Evolutionary conservation across 2,888 invertebrate species (phyloP), one percentile per base, ranked within the genome.

Genomic region (Cosmorhoe ocellata): DNA sequence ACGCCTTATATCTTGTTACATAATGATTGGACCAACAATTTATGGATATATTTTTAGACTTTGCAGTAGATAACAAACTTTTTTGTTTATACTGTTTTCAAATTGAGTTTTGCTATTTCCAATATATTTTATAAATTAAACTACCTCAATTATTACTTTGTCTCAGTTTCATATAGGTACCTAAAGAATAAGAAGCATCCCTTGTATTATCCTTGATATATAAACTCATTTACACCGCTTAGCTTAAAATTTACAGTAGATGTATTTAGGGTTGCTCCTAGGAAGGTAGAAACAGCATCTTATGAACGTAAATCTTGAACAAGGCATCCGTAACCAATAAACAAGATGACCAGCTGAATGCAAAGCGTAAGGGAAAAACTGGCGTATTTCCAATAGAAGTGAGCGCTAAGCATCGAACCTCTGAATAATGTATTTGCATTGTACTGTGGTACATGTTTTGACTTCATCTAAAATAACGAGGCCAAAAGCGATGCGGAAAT

Each of bases 311-410:
- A 37, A 37, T 37, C 26, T 37, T 26, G 10, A 27, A 24, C 13
- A 10, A n/a, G 24, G 13, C 12, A 30, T 44, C 24, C 24, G 7
- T 39, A 46, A 32, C 32, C 33, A 43, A 37, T 41, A 47, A 52
- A 54, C 56, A 48, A 48, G 31, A 48, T 36, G 40, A 41, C 41
- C 36, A 28, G 36, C 41, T 36, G 36, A 36, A 48, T 48, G 34
- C 41, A 37, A 28, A 41, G 24, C 13, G 30, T 28, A 37, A 39
- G 13, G 11, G 24, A 28, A 34, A 50, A 26, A 39, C 36, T 44
- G 40, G 44, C 38, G 41, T 46, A 37, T 51, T 37, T 46, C 39
- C 41, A 48, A 47, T 34, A 33, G 18, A 46, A 28, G 27, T 14
- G n/a, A 38, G 31, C 26, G 24, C 24, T 45, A 30, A 26, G 42